These are phyloP conservation scores for Drosophila limbata DNA, from an alignment of 2,888 invertebrate genomes.

Conservation along the genomic window DNA sequence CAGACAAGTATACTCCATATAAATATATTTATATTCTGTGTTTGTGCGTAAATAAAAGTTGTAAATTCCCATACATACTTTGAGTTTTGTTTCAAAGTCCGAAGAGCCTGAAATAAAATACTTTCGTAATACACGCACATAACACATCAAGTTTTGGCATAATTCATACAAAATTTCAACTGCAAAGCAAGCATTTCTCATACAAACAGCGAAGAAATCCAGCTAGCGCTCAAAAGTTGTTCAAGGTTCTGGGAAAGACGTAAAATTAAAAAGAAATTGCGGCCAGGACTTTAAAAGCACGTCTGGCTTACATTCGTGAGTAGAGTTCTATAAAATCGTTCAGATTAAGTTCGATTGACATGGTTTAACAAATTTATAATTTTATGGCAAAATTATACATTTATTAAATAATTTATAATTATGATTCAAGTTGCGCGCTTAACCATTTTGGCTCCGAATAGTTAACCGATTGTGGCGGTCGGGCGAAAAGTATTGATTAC, in stretches of 20 bases:
- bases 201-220: constrained; percentile 30
- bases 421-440: not conserved
- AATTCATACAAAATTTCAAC: constrained; percentile 69
- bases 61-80: constrained; percentile 27
- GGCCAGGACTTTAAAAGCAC: not conserved
- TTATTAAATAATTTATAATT: too few species aligned
- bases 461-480: not conserved
- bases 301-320: not conserved
- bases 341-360: not conserved
- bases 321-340: not conserved
- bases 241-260: constrained; percentile 12
- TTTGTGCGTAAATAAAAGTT: constrained; percentile 54
- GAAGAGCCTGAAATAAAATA: constrained; percentile 36
- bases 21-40: constrained; percentile 33
- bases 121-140: constrained; percentile 41
- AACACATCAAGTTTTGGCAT: constrained; percentile 68
- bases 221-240: constrained; percentile 32
- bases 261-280: not conserved
- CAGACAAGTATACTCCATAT: constrained; percentile 27
- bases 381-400: not conserved
- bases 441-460: not conserved
- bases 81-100: constrained; percentile 56
- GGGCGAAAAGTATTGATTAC: not conserved
- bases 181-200: constrained; percentile 69
- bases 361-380: too few species aligned